Percentiles rank a stretch among this genome's conserved stretches.
Conservation (phyloP, 2,113 vertebrate genomes). For the Cololabis saira region DNA sequence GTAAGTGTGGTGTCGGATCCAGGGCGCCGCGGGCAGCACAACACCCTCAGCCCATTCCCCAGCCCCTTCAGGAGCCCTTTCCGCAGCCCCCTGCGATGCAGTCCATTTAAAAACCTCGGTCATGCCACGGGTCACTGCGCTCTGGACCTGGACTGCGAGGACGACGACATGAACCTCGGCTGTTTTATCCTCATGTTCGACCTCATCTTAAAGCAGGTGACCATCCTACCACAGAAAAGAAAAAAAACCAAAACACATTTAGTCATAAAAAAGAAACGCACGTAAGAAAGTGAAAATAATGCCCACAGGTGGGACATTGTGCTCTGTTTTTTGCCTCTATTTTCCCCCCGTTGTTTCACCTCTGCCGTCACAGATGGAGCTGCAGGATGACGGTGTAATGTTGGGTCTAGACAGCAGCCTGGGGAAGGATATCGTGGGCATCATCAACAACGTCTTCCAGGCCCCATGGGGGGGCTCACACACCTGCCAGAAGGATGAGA, state of each 20-base stretch:
- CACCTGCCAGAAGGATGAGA: slow-evolving; percentile 97
- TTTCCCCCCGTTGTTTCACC: slow-evolving; percentile 34
- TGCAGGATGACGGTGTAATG: slow-evolving; percentile 96
- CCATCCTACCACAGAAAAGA: neutral
- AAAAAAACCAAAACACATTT: neutral
- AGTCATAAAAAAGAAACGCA: slow-evolving; percentile 6
- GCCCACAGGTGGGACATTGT: slow-evolving; percentile 45
- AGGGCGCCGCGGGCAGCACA: slow-evolving; percentile 91
- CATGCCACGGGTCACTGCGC: slow-evolving; percentile 87
- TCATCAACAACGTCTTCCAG: slow-evolving; percentile 98
- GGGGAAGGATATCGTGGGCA: slow-evolving; percentile 95
- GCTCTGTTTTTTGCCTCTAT: slow-evolving; percentile 29
- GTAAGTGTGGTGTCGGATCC: slow-evolving; percentile 97
- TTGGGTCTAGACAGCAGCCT: slow-evolving; percentile 94
- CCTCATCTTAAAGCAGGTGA: slow-evolving; percentile 97
- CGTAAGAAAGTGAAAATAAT: slow-evolving; percentile 8
- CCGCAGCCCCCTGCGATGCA: slow-evolving; percentile 89
- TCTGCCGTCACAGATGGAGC: slow-evolving; percentile 89
- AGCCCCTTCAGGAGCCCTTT: slow-evolving; percentile 97
- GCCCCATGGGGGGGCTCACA: slow-evolving; percentile 98
- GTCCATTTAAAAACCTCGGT: slow-evolving; percentile 96
- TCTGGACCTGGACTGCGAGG: slow-evolving; percentile 95
- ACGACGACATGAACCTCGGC: slow-evolving; percentile 98
- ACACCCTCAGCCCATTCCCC: slow-evolving; percentile 93
- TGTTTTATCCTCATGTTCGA: slow-evolving; percentile 99